phyloP scores from a whole-genome alignment of 2,888 invertebrate genomes.

The Amphipyra tragopoginis region DNA sequence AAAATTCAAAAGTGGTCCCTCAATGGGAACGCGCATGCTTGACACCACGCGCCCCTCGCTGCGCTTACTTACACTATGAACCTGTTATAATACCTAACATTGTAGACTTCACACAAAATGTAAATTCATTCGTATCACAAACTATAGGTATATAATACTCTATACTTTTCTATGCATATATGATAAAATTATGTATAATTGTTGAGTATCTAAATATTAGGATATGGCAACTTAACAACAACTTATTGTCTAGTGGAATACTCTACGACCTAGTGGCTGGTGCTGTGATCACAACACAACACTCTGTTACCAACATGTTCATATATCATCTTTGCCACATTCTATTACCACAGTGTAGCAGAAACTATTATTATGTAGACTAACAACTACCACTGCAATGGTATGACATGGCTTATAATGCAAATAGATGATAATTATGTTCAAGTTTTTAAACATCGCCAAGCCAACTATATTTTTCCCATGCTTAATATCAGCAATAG shows the following conservation, averaged over 20 bases:
- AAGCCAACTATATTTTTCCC: slow-evolving; percentile 13
- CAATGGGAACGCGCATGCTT: too few relatives aligned
- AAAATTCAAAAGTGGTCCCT: too few relatives aligned
- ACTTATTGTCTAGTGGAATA: slow-evolving; percentile 90
- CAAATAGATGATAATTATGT: slow-evolving; percentile 35
- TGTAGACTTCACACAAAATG: slow-evolving; percentile 84
- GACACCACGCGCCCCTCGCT: background rate
- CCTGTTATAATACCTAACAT: slow-evolving; percentile 68
- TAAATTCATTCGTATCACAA: slow-evolving; percentile 89
- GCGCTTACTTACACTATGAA: slow-evolving; percentile 57
- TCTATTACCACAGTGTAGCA: slow-evolving; percentile 1
- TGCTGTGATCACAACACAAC: slow-evolving; percentile 23
- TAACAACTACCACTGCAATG: slow-evolving; percentile 35
- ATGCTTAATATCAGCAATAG: background rate
- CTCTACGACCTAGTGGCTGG: slow-evolving; percentile 64
- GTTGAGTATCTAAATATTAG: slow-evolving; percentile 88
- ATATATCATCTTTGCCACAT: slow-evolving; percentile 7
- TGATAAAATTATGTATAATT: slow-evolving; percentile 79
- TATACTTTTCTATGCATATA: slow-evolving; percentile 82
- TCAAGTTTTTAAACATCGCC: slow-evolving; percentile 10
- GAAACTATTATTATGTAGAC: slow-evolving; percentile 5
- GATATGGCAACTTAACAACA: slow-evolving; percentile 89
- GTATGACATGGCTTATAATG: slow-evolving; percentile 25
- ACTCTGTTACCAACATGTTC: too few relatives aligned
- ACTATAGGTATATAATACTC: slow-evolving; percentile 86